phyloP scores from a whole-genome alignment of 1,140 invertebrate genomes.

The Lasaia peninsularis region DNA sequence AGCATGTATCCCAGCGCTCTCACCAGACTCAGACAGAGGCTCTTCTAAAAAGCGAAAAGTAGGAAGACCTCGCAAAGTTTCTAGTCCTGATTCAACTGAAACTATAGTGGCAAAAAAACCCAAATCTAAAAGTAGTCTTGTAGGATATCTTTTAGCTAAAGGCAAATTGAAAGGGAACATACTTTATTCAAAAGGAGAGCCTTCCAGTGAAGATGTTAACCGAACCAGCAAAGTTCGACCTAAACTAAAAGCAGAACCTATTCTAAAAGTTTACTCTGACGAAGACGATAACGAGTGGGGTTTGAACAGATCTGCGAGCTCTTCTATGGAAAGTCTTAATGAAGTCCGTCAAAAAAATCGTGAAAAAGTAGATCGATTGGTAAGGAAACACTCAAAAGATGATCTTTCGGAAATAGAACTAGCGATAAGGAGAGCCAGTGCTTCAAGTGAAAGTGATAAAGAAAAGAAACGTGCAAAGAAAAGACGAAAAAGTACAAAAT shows the following conservation, averaged over 20 bases:
- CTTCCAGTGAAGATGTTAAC: constrained; percentile 70
- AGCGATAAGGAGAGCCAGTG: constrained; percentile 53
- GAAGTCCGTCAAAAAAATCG: constrained; percentile 71
- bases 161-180: constrained; percentile 79
- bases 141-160: constrained; percentile 82
- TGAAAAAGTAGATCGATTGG: constrained; percentile 68
- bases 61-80: constrained; percentile 86
- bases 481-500: constrained; percentile 61
- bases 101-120: constrained; percentile 90
- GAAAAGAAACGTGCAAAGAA: constrained; percentile 63
- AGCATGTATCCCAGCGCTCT: constrained; percentile 57
- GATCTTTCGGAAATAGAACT: constrained; percentile 64
- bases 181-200: constrained; percentile 70
- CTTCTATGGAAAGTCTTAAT: constrained; percentile 75
- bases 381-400: constrained; percentile 66
- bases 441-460: constrained; percentile 68
- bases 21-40: constrained; percentile 63
- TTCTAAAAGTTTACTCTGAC: constrained; percentile 78
- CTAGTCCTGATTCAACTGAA: constrained; percentile 81
- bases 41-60: constrained; percentile 91
- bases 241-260: constrained; percentile 83
- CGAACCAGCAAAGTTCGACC: constrained; percentile 80
- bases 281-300: constrained; percentile 75
- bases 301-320: constrained; percentile 68
- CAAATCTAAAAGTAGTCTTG: constrained; percentile 80